Evolutionary conservation across 2,888 invertebrate genomes (phyloP).

Genomic region (Apamea epomidion): DNA sequence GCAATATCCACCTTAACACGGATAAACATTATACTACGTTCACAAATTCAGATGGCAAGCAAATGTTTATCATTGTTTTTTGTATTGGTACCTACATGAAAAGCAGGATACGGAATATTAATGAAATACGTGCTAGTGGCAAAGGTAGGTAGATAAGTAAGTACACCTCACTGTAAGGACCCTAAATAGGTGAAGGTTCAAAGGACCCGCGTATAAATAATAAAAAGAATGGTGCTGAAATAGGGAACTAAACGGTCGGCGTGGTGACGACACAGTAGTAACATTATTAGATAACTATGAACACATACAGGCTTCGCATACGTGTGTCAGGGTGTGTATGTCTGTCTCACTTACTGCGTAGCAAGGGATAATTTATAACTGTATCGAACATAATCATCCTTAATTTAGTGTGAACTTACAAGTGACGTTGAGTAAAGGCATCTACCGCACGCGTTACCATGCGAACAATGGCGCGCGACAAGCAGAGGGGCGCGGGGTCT

Average conservation of each 20-base stretch:
- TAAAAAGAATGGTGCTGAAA: neutral
- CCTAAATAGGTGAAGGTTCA: neutral
- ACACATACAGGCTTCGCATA: neutral
- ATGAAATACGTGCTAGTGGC: neutral
- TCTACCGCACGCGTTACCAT: constrained; percentile 84
- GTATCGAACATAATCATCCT: constrained; percentile 63
- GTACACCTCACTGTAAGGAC: neutral
- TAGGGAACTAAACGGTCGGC: neutral
- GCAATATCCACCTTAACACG: constrained; percentile 52
- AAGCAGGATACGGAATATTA: neutral
- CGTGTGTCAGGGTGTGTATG: neutral
- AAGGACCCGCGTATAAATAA: constrained; percentile 4
- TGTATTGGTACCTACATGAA: neutral
- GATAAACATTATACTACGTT: constrained; percentile 35
- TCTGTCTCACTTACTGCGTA: constrained; percentile 1
- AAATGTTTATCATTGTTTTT: constrained; percentile 27
- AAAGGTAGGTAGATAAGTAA: neutral
- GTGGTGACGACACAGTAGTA: neutral
- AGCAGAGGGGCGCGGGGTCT: constrained; percentile 80
- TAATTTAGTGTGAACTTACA: constrained; percentile 72
- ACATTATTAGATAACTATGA: constrained; percentile 8
- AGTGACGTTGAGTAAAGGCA: constrained; percentile 77
- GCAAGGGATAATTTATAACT: constrained; percentile 64
- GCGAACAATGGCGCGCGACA: constrained; percentile 88
- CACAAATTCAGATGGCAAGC: constrained; percentile 35